Conservation (phyloP, 2,797 vertebrate species). For the Ispidina lecontei region DNA sequence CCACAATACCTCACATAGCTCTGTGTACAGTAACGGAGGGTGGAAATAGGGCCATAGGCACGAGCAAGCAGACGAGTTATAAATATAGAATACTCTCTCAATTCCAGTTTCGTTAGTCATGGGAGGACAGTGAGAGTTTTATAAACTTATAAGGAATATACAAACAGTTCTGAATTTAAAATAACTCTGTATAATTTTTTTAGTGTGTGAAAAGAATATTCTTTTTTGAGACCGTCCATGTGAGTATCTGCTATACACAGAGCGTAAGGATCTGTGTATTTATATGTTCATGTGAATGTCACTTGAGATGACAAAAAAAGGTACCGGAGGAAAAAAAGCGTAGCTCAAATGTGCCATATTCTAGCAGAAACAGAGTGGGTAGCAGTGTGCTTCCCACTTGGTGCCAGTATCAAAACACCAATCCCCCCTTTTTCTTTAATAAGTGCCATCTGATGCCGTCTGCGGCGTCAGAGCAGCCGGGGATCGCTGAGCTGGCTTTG, state of each 20-base stretch:
- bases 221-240: slow-evolving; percentile 70
- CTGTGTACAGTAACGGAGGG: slow-evolving; percentile 82
- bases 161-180: slow-evolving; percentile 81
- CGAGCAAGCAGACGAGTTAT: slow-evolving; percentile 76
- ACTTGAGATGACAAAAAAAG: slow-evolving; percentile 56
- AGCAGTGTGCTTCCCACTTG: background rate
- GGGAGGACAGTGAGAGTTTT: slow-evolving; percentile 79
- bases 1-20: slow-evolving; percentile 87
- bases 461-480: background rate
- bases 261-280: slow-evolving; percentile 51
- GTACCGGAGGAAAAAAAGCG: background rate
- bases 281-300: slow-evolving; percentile 28
- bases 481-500: background rate
- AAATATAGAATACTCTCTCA: slow-evolving; percentile 83
- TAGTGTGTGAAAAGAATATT: slow-evolving; percentile 75
- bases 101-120: slow-evolving; percentile 84
- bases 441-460: background rate
- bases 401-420: background rate
- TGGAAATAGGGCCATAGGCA: slow-evolving; percentile 85
- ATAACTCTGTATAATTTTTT: slow-evolving; percentile 78
- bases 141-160: slow-evolving; percentile 87
- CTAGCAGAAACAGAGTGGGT: slow-evolving; percentile 47
- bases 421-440: background rate
- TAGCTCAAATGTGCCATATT: slow-evolving; percentile 25
- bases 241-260: slow-evolving; percentile 66